These are phyloP conservation scores for Chionis minor DNA, from an alignment of 2,113 vertebrate species.

Conservation along the genomic window DNA sequence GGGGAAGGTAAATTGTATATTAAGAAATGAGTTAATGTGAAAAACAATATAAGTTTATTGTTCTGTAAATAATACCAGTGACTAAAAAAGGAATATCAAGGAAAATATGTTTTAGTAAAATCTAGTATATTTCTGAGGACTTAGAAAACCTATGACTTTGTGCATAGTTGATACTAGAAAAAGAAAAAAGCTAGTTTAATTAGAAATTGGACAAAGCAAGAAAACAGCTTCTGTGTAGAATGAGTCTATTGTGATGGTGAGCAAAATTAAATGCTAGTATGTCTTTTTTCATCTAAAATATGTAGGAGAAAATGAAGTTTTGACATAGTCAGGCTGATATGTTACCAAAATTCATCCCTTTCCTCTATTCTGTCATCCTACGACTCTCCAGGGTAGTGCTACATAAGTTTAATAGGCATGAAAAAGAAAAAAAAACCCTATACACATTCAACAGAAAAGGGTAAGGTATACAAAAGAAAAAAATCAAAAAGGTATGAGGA, in stretches of 20 bases:
- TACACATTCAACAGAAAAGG: background rate
- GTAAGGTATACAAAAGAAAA: background rate
- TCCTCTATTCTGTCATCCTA: background rate
- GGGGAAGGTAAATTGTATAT: background rate
- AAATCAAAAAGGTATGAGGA: background rate
- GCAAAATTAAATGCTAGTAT: background rate
- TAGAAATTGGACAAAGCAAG: background rate
- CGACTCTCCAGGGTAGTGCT: background rate
- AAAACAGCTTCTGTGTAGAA: background rate
- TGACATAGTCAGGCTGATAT: background rate
- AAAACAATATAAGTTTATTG: background rate
- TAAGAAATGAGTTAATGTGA: background rate
- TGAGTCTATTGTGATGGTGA: background rate
- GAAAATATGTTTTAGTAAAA: background rate
- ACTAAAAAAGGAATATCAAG: background rate
- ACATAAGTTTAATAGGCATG: background rate
- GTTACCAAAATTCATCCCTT: background rate
- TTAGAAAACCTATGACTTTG: background rate
- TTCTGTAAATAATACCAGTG: background rate
- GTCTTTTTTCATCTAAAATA: background rate
- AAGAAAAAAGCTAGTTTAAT: background rate
- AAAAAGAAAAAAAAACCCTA: background rate
- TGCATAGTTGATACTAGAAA: background rate
- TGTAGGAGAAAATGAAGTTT: background rate
- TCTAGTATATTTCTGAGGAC: background rate